These are phyloP conservation scores for Tinea trinotella DNA, from an alignment of 2,888 invertebrate genomes.

Conservation along the genomic window DNA sequence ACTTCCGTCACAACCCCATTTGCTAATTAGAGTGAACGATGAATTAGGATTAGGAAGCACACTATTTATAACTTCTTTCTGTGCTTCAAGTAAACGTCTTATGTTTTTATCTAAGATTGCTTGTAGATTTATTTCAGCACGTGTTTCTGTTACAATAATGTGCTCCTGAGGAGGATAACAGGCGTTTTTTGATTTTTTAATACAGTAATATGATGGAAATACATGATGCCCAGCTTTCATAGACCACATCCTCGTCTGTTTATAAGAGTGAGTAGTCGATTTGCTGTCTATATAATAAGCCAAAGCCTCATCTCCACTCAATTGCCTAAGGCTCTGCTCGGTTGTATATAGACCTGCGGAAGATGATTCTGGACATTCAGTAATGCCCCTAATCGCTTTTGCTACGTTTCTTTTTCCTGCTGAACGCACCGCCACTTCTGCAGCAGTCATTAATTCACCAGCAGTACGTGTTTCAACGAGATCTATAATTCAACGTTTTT, in stretches of 20 bases:
- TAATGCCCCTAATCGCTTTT: too few species aligned
- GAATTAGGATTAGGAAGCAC: background rate
- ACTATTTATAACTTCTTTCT: background rate
- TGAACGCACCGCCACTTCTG: background rate
- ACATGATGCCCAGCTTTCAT: background rate
- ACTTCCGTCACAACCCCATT: constrained; percentile 20
- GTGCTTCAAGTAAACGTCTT: background rate
- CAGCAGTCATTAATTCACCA: background rate
- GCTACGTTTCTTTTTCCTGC: background rate
- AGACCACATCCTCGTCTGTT: background rate
- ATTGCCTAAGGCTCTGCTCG: background rate
- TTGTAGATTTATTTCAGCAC: constrained; percentile 9
- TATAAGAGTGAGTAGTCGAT: background rate
- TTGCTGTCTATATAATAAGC: background rate
- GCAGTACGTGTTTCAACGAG: background rate
- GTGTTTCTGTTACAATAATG: background rate
- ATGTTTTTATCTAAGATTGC: background rate
- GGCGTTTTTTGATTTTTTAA: background rate
- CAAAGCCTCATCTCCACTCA: background rate
- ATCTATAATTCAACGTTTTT: background rate
- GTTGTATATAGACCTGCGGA: too few species aligned
- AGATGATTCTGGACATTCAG: too few species aligned
- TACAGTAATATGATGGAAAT: background rate
- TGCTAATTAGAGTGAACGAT: constrained; percentile 15
- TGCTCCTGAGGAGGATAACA: background rate